Conservation (phyloP, 2,888 invertebrate species). For the Tanytarsus gracilentus region DNA sequence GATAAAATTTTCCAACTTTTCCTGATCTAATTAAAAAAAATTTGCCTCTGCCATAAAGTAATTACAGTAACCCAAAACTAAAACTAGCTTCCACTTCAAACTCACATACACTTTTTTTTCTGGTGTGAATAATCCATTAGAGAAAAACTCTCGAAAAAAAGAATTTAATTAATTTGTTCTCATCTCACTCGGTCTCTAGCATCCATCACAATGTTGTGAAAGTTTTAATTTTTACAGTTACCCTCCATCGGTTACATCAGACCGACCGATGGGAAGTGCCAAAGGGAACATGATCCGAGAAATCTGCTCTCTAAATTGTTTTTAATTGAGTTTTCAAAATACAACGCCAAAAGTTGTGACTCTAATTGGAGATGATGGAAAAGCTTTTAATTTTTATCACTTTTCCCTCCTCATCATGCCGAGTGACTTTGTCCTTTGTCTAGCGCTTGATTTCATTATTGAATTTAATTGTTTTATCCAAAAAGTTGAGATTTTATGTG, state of each 20-base stretch:
- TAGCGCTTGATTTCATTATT: too few relatives aligned
- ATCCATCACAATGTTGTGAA: neutral
- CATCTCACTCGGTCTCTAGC: neutral
- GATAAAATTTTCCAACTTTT: too few relatives aligned
- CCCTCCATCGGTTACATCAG: neutral
- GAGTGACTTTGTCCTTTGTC: too few relatives aligned
- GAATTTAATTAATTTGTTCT: neutral
- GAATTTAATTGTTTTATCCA: too few relatives aligned
- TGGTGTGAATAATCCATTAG: neutral
- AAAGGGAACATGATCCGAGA: neutral
- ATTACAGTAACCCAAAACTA: too few relatives aligned
- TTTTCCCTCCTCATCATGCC: neutral
- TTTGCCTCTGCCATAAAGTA: too few relatives aligned
- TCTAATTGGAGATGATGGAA: slow-evolving; percentile 20
- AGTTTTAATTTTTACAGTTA: neutral
- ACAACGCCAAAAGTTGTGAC: neutral
- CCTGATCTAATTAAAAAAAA: too few relatives aligned
- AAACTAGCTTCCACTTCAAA: too few relatives aligned
- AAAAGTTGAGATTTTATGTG: too few relatives aligned
- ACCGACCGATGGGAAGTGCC: too few relatives aligned
- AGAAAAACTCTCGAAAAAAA: neutral
- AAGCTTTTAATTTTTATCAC: slow-evolving; percentile 24
- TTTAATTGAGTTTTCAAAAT: slow-evolving; percentile 24
- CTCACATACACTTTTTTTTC: neutral
- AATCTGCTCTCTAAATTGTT: slow-evolving; percentile 20